Percentiles rank a stretch among this genome's conserved stretches.
These are phyloP conservation scores for Neodiprion pinetum DNA, from an alignment of 1,140 invertebrate genomes.

Conservation along the genomic window DNA sequence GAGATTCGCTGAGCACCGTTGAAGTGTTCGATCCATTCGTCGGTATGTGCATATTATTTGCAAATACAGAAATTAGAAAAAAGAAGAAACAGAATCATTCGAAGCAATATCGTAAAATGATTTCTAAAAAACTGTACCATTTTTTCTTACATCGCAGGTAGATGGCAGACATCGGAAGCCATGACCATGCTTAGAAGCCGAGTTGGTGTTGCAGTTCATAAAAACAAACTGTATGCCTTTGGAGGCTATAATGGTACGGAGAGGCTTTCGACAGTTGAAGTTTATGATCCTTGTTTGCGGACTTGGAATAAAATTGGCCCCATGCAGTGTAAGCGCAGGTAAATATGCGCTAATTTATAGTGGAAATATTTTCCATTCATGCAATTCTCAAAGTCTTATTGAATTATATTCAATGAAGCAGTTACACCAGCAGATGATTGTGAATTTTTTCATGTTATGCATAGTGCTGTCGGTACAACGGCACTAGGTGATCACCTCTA, in stretches of 20 bases:
- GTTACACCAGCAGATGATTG: constrained; percentile 7
- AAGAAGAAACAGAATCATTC: neutral
- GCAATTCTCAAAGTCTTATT: neutral
- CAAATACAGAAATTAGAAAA: neutral
- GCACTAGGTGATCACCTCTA: constrained; percentile 81
- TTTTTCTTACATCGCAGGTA: constrained; percentile 48
- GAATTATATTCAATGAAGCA: neutral
- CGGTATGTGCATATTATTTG: constrained; percentile 28
- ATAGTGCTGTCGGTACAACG: constrained; percentile 85
- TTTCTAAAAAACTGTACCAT: neutral
- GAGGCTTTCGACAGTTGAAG: constrained; percentile 85
- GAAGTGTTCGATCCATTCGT: constrained; percentile 83
- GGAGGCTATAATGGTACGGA: constrained; percentile 85
- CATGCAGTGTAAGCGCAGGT: constrained; percentile 87
- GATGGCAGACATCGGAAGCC: constrained; percentile 81
- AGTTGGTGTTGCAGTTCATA: constrained; percentile 85
- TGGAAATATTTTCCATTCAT: neutral
- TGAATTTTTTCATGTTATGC: constrained; percentile 30
- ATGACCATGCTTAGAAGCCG: constrained; percentile 83
- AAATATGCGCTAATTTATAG: constrained; percentile 13
- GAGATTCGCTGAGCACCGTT: constrained; percentile 86
- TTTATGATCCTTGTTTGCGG: constrained; percentile 78
- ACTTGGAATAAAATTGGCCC: constrained; percentile 81
- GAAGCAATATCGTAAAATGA: constrained; percentile 9
- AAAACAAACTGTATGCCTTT: constrained; percentile 77